A percentile compares a stretch with the other conserved stretches of the same genome.
Conservation (phyloP, 2,797 vertebrate genomes). For the Siniperca undulata region DNA sequence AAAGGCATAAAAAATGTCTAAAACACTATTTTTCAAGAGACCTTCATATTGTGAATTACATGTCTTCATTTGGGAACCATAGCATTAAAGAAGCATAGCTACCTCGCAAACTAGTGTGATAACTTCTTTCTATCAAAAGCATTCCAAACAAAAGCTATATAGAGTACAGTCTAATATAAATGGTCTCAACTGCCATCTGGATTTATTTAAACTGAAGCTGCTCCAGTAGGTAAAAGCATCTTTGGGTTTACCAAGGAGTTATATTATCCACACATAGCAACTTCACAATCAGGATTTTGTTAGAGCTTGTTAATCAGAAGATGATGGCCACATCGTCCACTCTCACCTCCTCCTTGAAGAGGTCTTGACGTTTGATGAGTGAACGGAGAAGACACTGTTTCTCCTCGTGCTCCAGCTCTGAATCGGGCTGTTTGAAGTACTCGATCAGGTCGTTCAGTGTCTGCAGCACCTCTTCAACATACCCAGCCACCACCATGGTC, state of each 20-base stretch:
- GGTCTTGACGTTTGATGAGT: constrained; percentile 97
- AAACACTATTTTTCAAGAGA: too few relatives aligned
- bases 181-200: neutral
- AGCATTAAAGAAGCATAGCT: neutral
- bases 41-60: neutral
- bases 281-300: neutral
- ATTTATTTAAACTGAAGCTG: neutral
- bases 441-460: constrained; percentile 95
- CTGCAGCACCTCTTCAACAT: constrained; percentile 93
- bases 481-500: constrained; percentile 84
- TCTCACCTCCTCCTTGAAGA: constrained; percentile 98
- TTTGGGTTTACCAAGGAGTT: neutral
- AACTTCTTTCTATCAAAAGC: neutral
- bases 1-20: neutral
- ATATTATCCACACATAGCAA: neutral
- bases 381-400: constrained; percentile 96
- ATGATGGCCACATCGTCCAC: neutral
- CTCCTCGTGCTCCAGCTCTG: constrained; percentile 94
- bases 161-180: neutral
- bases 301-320: neutral
- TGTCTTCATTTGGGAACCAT: neutral
- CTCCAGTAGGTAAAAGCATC: neutral
- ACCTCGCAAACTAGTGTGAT: neutral
- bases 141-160: neutral
- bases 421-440: constrained; percentile 95